Evolutionary conservation across 1,140 invertebrate genomes (phyloP).

Genomic region (Alviniconcha marisindica): DNA sequence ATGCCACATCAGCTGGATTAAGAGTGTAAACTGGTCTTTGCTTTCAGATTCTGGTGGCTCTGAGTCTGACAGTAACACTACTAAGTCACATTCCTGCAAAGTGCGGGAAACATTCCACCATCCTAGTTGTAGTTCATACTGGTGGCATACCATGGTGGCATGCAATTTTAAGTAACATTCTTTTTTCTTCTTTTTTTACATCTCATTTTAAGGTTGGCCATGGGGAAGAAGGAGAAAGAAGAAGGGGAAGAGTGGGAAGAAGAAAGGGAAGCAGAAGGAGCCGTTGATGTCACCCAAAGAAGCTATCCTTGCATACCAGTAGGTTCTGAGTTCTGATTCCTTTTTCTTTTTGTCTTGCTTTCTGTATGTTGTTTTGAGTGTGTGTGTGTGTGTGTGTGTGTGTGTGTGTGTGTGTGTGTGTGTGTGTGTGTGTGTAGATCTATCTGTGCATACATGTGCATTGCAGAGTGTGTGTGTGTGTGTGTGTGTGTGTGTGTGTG

Average conservation of each 20-base stretch:
- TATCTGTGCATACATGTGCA: not conserved
- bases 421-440: too few relatives aligned
- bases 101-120: not conserved
- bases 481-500: conserved; percentile 10
- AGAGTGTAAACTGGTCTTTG: too few relatives aligned
- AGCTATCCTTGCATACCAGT: conserved; percentile 74
- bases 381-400: too few relatives aligned
- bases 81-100: not conserved
- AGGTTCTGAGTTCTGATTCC: conserved; percentile 41
- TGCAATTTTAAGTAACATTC: not conserved
- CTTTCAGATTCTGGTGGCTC: too few relatives aligned
- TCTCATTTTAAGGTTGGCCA: not conserved
- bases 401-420: too few relatives aligned
- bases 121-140: not conserved
- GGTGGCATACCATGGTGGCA: not conserved
- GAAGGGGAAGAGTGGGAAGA: conserved; percentile 59
- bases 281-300: conserved; percentile 73
- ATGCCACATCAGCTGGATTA: too few relatives aligned
- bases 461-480: not conserved
- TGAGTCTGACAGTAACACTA: not conserved
- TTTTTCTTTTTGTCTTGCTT: too few relatives aligned
- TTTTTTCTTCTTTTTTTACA: not conserved
- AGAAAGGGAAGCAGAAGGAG: conserved; percentile 69
- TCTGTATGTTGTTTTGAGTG: too few relatives aligned
- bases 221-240: conserved; percentile 20